These are phyloP conservation scores for Platorchestia sp. DNA, from an alignment of 1,140 invertebrate genomes.

Conservation along the genomic window DNA sequence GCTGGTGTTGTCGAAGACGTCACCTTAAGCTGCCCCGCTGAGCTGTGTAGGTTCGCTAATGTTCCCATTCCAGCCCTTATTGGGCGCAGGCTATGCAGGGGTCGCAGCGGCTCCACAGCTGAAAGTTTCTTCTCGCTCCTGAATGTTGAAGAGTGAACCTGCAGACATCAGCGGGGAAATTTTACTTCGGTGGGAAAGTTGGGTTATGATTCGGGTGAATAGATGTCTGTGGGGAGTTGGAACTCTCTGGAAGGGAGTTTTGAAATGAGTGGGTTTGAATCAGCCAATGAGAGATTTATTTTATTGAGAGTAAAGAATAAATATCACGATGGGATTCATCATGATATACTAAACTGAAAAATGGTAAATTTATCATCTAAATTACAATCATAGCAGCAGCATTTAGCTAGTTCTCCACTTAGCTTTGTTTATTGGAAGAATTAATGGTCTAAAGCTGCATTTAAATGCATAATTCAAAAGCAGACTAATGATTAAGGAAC, in stretches of 20 bases:
- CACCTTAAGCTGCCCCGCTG: neutral
- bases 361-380: too few relatives aligned
- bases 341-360: too few relatives aligned
- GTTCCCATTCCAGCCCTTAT: neutral
- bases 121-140: neutral
- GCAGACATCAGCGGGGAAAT: neutral
- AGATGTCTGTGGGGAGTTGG: too few relatives aligned
- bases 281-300: too few relatives aligned
- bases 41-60: neutral
- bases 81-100: too few relatives aligned
- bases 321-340: neutral
- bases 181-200: neutral
- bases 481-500: neutral
- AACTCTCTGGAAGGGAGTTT: too few relatives aligned
- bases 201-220: neutral
- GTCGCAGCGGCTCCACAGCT: too few relatives aligned
- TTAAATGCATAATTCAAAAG: neutral
- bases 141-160: neutral
- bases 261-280: too few relatives aligned
- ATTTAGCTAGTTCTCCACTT: neutral
- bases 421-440: neutral
- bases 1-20: neutral
- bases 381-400: neutral
- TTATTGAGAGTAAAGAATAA: neutral
- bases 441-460: neutral